phyloP scores from a whole-genome alignment of 1,140 invertebrate genomes.

The Lordiphosa clarofinis region DNA sequence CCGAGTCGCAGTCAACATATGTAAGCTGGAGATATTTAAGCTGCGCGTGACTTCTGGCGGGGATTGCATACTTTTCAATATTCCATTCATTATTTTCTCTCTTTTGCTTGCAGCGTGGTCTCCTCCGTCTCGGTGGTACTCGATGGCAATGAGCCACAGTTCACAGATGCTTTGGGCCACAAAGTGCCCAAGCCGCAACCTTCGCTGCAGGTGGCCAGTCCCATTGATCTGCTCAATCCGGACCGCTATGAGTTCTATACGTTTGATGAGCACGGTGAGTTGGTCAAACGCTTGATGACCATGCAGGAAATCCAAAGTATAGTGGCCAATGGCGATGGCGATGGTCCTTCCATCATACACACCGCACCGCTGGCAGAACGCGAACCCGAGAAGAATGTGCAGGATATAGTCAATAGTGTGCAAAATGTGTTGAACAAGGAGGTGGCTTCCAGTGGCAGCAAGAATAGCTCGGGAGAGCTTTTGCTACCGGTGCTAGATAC shows the following conservation, averaged over 20 bases:
- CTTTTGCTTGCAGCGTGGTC: conserved; percentile 82
- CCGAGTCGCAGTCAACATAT: conserved; percentile 11
- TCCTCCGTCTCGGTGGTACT: conserved; percentile 84
- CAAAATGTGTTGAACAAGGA: conserved; percentile 90
- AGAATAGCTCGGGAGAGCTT: conserved; percentile 81
- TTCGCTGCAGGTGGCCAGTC: conserved; percentile 84
- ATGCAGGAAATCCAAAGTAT: conserved; percentile 90
- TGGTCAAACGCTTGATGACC: conserved; percentile 90
- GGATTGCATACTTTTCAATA: conserved; percentile 50
- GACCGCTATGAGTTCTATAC: conserved; percentile 92
- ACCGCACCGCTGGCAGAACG: conserved; percentile 79
- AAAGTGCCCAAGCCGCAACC: conserved; percentile 82
- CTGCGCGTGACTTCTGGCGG: conserved; percentile 49
- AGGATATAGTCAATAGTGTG: conserved; percentile 89
- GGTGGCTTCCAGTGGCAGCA: conserved; percentile 82
- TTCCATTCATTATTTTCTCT: no score
- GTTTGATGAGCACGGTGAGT: conserved; percentile 89
- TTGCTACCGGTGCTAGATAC: conserved; percentile 83
- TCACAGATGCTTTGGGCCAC: conserved; percentile 84
- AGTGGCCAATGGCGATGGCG: conserved; percentile 87
- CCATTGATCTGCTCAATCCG: conserved; percentile 86
- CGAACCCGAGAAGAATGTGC: conserved; percentile 84
- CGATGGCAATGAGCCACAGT: conserved; percentile 81
- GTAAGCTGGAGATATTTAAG: conserved; percentile 41
- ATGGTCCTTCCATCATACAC: conserved; percentile 81